Evolutionary conservation across 2,797 vertebrate genomes (phyloP).

Genomic region (Parauchenoglanis punctatus): DNA sequence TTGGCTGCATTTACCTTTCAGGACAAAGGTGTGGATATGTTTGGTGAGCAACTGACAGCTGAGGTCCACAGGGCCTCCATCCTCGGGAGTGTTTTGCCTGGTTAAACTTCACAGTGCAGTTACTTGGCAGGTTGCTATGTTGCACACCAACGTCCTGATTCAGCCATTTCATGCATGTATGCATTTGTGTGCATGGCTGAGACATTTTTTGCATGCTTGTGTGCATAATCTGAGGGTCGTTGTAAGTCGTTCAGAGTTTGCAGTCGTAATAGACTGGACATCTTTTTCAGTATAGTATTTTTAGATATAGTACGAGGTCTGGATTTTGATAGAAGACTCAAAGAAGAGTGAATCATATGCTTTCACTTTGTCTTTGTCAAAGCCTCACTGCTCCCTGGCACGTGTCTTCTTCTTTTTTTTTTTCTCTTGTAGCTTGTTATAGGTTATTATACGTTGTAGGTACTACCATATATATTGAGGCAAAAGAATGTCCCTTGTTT

Average conservation of each 20-base stretch:
- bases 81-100: conserved; percentile 10
- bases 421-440: neutral
- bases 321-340: neutral
- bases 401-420: neutral
- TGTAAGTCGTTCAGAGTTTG: neutral
- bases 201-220: neutral
- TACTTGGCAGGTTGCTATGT: conserved; percentile 30
- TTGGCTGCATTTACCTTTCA: conserved; percentile 39
- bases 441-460: neutral
- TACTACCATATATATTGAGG: neutral
- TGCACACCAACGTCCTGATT: conserved; percentile 20
- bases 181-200: neutral
- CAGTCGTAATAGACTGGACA: neutral
- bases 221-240: neutral
- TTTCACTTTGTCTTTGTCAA: neutral
- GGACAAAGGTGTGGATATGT: conserved; percentile 46
- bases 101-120: conserved; percentile 36
- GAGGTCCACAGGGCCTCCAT: conserved; percentile 31
- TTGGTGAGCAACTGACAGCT: conserved; percentile 50
- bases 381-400: neutral
- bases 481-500: neutral
- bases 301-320: neutral
- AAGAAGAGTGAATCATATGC: neutral
- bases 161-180: conserved; percentile 13
- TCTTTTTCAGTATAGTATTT: neutral